Evolutionary conservation across 1,140 invertebrate species (phyloP).

Genomic region (Eulimnadia texana): DNA sequence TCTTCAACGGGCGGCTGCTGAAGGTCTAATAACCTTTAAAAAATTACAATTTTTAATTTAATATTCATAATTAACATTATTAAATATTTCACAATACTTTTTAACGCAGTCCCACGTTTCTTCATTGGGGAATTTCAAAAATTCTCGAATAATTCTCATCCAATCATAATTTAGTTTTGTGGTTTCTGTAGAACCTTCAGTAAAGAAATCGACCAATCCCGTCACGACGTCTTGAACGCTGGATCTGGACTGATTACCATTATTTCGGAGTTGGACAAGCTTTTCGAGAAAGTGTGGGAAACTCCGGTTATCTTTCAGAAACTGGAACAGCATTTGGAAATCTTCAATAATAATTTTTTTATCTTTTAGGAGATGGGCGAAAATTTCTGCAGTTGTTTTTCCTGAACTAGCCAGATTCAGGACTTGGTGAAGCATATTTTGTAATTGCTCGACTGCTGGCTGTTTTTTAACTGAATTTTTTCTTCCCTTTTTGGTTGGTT

Average conservation of each 20-base stretch:
- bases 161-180: neutral
- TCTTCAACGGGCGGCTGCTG: too few relatives aligned
- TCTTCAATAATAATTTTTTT: neutral
- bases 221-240: neutral
- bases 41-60: too few relatives aligned
- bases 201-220: neutral
- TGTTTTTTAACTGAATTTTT: neutral
- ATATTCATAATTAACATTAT: too few relatives aligned
- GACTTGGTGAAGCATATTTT: neutral
- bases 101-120: neutral
- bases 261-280: neutral
- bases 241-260: neutral
- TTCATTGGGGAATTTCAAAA: neutral
- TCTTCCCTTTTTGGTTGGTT: neutral
- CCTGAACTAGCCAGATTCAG: neutral
- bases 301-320: neutral
- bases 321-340: neutral
- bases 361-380: neutral
- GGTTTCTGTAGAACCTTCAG: neutral
- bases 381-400: neutral
- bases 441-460: neutral
- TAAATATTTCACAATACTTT: too few relatives aligned
- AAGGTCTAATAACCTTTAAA: too few relatives aligned
- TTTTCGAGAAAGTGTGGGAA: neutral
- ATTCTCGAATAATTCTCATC: neutral